Evolutionary conservation across 2,888 invertebrate species (phyloP).

Genomic region (Thecophora atra): DNA sequence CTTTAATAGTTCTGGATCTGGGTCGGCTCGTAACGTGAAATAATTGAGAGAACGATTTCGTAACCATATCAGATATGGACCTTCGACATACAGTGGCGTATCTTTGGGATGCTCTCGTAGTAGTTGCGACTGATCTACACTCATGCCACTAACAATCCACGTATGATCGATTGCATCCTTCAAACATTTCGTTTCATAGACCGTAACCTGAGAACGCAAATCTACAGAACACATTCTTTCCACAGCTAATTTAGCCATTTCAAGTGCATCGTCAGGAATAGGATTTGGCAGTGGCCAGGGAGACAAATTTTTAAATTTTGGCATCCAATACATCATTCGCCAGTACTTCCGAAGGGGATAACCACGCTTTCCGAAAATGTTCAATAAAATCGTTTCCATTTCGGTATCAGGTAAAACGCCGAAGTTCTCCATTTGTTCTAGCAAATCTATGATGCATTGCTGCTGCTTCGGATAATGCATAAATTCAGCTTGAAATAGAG

Average conservation of each 20-base stretch:
- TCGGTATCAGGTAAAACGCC: conserved; percentile 93
- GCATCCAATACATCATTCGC: conserved; percentile 91
- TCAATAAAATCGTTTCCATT: conserved; percentile 82
- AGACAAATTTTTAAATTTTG: conserved; percentile 90
- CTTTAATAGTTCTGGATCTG: conserved; percentile 67
- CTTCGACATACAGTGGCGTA: conserved; percentile 83
- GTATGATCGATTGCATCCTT: conserved; percentile 84
- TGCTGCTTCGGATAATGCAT: conserved; percentile 97
- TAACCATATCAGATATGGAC: conserved; percentile 84
- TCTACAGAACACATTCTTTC: conserved; percentile 86
- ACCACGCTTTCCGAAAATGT: conserved; percentile 84
- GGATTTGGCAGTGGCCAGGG: conserved; percentile 86
- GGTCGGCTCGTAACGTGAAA: conserved; percentile 81
- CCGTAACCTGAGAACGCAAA: conserved; percentile 72
- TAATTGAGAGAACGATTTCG: conserved; percentile 80
- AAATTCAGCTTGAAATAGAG: conserved; percentile 86
- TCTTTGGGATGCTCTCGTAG: conserved; percentile 71
- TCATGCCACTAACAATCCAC: conserved; percentile 91
- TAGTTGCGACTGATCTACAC: conserved; percentile 77
- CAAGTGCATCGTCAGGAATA: conserved; percentile 79
- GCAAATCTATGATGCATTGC: conserved; percentile 86
- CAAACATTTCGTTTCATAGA: conserved; percentile 76
- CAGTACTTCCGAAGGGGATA: conserved; percentile 78
- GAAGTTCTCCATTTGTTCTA: conserved; percentile 93
- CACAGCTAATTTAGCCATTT: conserved; percentile 84